Percentiles rank a stretch among this genome's conserved stretches.
phyloP scores from a whole-genome alignment of 2,888 invertebrate genomes.

The Lepidocyrtinus sp. region DNA sequence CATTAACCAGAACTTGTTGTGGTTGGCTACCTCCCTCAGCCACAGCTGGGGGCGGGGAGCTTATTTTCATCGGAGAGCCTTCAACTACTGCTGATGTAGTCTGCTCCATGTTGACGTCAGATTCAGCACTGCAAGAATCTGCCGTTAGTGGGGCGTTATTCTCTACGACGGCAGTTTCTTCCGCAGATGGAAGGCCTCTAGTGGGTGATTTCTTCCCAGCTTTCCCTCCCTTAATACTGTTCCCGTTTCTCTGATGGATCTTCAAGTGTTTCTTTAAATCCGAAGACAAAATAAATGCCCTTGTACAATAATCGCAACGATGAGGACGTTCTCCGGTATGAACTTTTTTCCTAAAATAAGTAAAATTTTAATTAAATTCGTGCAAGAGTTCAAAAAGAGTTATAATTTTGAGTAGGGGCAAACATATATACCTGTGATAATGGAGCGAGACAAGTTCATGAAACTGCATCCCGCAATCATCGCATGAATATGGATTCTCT shows the following conservation, averaged over 20 bases:
- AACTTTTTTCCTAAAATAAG: conserved; percentile 65
- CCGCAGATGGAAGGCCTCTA: too few relatives aligned
- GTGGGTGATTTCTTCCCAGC: too few relatives aligned
- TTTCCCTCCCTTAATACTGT: conserved; percentile 35
- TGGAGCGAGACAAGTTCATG: conserved; percentile 69
- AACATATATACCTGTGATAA: conserved; percentile 67
- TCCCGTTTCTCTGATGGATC: conserved; percentile 52
- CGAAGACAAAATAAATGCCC: conserved; percentile 68
- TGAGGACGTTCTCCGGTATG: conserved; percentile 69
- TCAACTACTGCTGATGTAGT: conserved; percentile 4
- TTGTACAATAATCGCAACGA: conserved; percentile 61
- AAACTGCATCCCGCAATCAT: conserved; percentile 66
- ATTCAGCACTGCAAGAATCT: background rate
- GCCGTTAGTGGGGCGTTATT: background rate
- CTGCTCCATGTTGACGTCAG: too few relatives aligned
- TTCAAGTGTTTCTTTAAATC: conserved; percentile 69
- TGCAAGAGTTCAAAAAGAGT: too few relatives aligned
- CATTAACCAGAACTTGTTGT: conserved; percentile 20
- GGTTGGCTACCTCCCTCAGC: background rate
- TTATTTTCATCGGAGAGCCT: too few relatives aligned
- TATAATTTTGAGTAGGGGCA: too few relatives aligned
- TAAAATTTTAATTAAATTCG: too few relatives aligned
- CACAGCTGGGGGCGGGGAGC: too few relatives aligned
- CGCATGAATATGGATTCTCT: conserved; percentile 65
- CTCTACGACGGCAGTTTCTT: background rate